phyloP scores from a whole-genome alignment of 2,113 vertebrate species.

The Prinia subflava region DNA sequence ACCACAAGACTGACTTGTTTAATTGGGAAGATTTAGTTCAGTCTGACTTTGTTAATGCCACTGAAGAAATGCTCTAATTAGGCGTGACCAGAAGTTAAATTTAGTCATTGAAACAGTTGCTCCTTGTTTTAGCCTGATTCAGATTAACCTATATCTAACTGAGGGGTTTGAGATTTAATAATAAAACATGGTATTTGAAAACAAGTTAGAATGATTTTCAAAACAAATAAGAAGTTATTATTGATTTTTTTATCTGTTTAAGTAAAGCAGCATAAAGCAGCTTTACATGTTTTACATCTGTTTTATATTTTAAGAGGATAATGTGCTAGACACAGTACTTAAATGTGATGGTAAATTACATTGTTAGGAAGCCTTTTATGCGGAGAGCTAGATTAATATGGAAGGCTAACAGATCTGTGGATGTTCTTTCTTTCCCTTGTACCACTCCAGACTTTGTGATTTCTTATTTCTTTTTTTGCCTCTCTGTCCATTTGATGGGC shows the following conservation, averaged over 20 bases:
- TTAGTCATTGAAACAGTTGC: background rate
- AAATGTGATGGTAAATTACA: background rate
- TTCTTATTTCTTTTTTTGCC: background rate
- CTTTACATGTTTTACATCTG: conserved; percentile 1
- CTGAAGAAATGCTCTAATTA: conserved; percentile 22
- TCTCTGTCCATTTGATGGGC: background rate
- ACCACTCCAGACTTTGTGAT: background rate
- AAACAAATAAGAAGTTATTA: background rate
- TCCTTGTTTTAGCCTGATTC: background rate
- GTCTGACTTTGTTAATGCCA: background rate
- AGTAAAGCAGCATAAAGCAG: background rate
- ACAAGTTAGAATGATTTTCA: background rate
- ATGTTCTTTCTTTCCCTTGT: background rate
- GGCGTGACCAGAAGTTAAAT: background rate
- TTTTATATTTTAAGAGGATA: background rate
- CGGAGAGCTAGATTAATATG: background rate
- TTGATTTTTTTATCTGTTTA: background rate
- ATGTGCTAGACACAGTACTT: background rate
- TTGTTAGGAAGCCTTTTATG: conserved; percentile 1
- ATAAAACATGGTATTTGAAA: background rate
- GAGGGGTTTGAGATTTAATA: background rate
- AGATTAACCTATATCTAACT: background rate
- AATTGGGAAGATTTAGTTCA: background rate
- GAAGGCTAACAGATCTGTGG: background rate
- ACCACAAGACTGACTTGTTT: background rate